These are phyloP conservation scores for Drosophila repletoides DNA, from an alignment of 1,140 invertebrate species.

Conservation along the genomic window DNA sequence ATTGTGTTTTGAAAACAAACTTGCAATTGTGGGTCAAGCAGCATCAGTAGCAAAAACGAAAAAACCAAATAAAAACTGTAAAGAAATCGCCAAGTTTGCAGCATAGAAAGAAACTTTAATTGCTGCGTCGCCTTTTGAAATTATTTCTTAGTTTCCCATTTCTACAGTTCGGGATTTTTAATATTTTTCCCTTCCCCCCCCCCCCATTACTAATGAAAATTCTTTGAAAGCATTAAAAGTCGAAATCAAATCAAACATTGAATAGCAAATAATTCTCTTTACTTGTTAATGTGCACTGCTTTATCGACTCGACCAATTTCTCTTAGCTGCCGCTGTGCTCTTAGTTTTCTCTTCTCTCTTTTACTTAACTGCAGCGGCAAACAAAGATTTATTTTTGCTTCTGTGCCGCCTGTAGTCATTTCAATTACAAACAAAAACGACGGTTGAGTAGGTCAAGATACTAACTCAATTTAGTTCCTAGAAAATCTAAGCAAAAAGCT, in stretches of 20 bases:
- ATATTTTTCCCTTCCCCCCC: neutral
- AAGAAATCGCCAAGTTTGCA: constrained; percentile 6
- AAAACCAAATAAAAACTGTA: neutral
- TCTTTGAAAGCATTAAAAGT: neutral
- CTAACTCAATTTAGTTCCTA: constrained; percentile 56
- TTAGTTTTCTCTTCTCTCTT: constrained; percentile 4
- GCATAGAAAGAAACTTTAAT: constrained; percentile 25
- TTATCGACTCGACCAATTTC: constrained; percentile 40
- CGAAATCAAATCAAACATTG: constrained; percentile 11
- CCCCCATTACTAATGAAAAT: constrained; percentile 1
- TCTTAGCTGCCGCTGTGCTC: constrained; percentile 29
- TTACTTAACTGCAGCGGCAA: neutral
- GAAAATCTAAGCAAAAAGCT: constrained; percentile 48
- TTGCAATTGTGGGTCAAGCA: constrained; percentile 25
- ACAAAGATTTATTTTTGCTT: constrained; percentile 39
- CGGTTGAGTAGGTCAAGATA: constrained; percentile 70
- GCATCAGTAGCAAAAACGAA: neutral
- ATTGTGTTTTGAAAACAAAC: constrained; percentile 44
- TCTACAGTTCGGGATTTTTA: too few species aligned
- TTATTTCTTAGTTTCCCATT: neutral
- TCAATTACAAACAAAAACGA: constrained; percentile 58
- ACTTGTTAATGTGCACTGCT: constrained; percentile 33
- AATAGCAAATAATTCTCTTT: neutral
- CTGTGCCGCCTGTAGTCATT: constrained; percentile 12
- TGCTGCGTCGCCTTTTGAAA: neutral